Base-by-base conservation (phyloP, 1,140 invertebrate species). In the Armadillidium nasatum region DNA sequence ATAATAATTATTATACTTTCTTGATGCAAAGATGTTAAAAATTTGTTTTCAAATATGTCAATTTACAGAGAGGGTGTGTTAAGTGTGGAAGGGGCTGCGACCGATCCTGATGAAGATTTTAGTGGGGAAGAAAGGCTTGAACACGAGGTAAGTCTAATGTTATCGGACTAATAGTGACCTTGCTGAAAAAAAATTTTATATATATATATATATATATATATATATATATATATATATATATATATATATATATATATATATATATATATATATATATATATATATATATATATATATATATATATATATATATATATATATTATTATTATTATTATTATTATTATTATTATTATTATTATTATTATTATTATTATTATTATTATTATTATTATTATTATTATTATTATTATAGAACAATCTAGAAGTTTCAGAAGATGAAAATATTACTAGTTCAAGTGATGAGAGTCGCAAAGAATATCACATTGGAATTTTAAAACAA, bases 401-500 rank as follows among this genome's bases (percentile, higher is more conserved):
- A 23, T 75, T 19, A 0, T 22, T 71, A 54, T 77, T 72, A 22
- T 44, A 75, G 75, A 79, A 72, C 33, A 73, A 79, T 50, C 70
- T 76, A 73, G 77, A 72, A 74, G 75, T 54, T 22, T 73, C 73
- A 71, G 76, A 83, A 73, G 79, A 78, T 50, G 82, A 82, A 44
- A 84, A 86, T 19, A 87, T 88, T 74, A 82, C 84, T n/a, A 87
- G 88, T 76, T 86, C 74, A 10, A 80, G 81, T 60, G 86, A 86
- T 67, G 87, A 87, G 70, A 85, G 85, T 54, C 81, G 86, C 10
- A 93, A 93, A 82, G 94, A 96, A 81, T 98, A 98, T 84, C 96
- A 99, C 84, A 90, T 98, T 67, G 93, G 93, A 21, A 97, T 99
- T 82, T 86, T 99, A 21, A 97, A 97, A 86, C 95, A 98, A 87